phyloP scores from a whole-genome alignment of 2,113 vertebrate species.

The Lophius piscatorius region DNA sequence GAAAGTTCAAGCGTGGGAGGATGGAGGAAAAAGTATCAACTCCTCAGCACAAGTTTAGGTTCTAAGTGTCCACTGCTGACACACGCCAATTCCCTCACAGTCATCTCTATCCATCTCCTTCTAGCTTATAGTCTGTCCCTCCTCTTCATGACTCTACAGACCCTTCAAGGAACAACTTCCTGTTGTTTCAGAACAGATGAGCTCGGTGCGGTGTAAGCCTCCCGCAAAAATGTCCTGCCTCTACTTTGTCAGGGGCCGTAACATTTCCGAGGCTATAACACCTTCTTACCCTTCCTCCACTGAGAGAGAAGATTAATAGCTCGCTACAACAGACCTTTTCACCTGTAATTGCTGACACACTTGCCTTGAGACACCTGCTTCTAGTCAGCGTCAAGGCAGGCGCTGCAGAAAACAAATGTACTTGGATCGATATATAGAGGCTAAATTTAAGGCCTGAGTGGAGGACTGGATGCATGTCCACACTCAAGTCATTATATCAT shows the following conservation, averaged over 20 bases:
- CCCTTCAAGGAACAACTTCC: conserved; percentile 40
- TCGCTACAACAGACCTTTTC: conserved; percentile 24
- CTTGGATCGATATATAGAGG: conserved; percentile 43
- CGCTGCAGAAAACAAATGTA: conserved; percentile 39
- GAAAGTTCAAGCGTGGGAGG: conserved; percentile 51
- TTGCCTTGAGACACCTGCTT: conserved; percentile 18
- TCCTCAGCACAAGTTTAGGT: conserved; percentile 33
- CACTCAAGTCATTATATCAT: no score
- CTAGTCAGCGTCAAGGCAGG: conserved; percentile 15
- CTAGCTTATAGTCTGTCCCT: conserved; percentile 39
- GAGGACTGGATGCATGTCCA: conserved; percentile 1
- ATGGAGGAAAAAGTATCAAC: conserved; percentile 14
- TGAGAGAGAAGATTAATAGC: conserved; percentile 45
- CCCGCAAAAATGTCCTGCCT: conserved; percentile 37
- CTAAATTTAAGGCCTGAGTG: conserved; percentile 21
- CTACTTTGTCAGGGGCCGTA: conserved; percentile 40
- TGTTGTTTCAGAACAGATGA: conserved; percentile 16
- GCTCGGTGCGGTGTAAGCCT: conserved; percentile 34
- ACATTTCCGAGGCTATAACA: conserved; percentile 21
- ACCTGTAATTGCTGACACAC: conserved; percentile 41
- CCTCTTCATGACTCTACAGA: conserved; percentile 11
- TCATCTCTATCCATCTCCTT: conserved; percentile 25
- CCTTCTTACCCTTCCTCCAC: conserved; percentile 1
- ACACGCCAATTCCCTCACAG: conserved; percentile 28
- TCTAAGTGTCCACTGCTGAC: conserved; percentile 1